phyloP scores from a whole-genome alignment of 2,113 vertebrate genomes.

The Petaurus breviceps region DNA sequence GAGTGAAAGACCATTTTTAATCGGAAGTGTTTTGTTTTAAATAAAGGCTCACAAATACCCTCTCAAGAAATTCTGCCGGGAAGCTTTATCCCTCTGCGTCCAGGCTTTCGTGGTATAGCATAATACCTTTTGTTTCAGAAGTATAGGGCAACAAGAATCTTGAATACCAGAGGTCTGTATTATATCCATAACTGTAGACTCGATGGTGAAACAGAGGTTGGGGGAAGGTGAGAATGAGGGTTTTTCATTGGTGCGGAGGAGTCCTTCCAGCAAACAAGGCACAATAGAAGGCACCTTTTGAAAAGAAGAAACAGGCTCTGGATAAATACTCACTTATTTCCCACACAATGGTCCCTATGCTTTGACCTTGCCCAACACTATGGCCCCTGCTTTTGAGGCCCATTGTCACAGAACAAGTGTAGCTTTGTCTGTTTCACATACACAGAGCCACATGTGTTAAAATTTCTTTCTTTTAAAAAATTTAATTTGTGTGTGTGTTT shows the following conservation, averaged over 20 bases:
- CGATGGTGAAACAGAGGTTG: constrained; percentile 81
- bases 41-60: constrained; percentile 75
- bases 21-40: constrained; percentile 84
- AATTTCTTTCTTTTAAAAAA: constrained; percentile 78
- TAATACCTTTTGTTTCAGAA: constrained; percentile 89
- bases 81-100: constrained; percentile 78
- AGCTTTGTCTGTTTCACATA: constrained; percentile 80
- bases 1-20: constrained; percentile 81
- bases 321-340: constrained; percentile 78
- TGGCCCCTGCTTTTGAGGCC: constrained; percentile 81
- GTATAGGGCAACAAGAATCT: constrained; percentile 82
- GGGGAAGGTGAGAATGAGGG: constrained; percentile 82
- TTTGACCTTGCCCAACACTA: constrained; percentile 83
- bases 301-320: constrained; percentile 82
- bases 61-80: constrained; percentile 74
- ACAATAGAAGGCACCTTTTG: constrained; percentile 83
- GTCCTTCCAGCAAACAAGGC: constrained; percentile 82
- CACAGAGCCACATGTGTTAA: constrained; percentile 80
- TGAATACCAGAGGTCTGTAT: constrained; percentile 84
- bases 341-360: constrained; percentile 81
- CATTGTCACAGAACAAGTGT: constrained; percentile 82
- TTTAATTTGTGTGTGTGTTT: constrained; percentile 77
- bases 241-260: constrained; percentile 79
- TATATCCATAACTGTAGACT: constrained; percentile 85
- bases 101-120: constrained; percentile 81